Base-by-base conservation (phyloP, 2,797 vertebrate genomes). In the Pteronotus mesoamericanus region DNA sequence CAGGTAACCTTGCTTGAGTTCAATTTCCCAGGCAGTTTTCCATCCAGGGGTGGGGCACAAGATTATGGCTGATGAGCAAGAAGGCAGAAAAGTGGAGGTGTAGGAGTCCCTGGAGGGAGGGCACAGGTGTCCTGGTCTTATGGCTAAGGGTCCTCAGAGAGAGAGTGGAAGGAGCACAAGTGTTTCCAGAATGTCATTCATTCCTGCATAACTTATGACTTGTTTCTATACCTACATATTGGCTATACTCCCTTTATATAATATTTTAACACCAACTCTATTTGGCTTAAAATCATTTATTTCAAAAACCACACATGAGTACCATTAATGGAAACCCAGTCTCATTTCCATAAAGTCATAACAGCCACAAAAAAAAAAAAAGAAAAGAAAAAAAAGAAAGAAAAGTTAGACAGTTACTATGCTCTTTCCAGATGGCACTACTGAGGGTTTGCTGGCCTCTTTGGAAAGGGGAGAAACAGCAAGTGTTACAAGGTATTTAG, bases 1-100 rank as follows among this genome's bases (percentile, higher is more conserved):
- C 99, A 99, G 99, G 99, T 99, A 98, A 98, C 93, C 0, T 1
- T 72, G n/a, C 32, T 84, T 12, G 26, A 34, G 66, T 57, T 53
- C 77, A 6, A 1, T 55, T 59, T 82, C 55, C 74, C 4, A 8
- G 72, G 46, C 34, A 64, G 26, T 37, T 59, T 74, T 79, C 37
- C 16, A n/a, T 72, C 24, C 24, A n/a, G 26, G 21, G 29, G 53
- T 1, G 29, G 22, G 48, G 61, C 5, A 21, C 3, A 10, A 12
- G 69, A 42, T 57, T 79, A 29, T 14, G 55, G 39, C 48, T 68
- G 68, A n/a, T 55, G 53, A 71, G 18, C 19, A 46, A 55, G 16
- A 57, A 66, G 44, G 37, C 39, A 42, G 48, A 53, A 39, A 59
- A 39, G 26, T 0, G 0, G 80, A 37, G 44, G 6, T 18, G 1